Percentiles rank a stretch among this genome's conserved stretches.
These are phyloP conservation scores for Tribolium madens DNA, from an alignment of 1,140 invertebrate genomes.

Conservation along the genomic window DNA sequence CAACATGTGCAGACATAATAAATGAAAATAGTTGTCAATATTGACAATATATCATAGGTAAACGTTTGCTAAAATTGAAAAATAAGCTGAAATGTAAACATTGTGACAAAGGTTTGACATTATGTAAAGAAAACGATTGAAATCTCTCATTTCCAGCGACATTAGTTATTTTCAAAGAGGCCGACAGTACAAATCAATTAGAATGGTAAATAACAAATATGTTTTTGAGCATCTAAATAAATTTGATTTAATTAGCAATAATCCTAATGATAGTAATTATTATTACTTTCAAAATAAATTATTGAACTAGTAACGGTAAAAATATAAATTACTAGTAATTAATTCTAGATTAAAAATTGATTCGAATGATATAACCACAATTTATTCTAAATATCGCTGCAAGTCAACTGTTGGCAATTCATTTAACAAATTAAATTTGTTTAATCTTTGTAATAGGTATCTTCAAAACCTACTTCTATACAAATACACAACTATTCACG, in stretches of 20 bases:
- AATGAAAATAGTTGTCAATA: constrained; percentile 45
- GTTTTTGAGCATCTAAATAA: background rate
- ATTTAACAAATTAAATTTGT: constrained; percentile 34
- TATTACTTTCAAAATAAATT: background rate
- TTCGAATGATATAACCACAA: constrained; percentile 34
- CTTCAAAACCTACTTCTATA: constrained; percentile 44
- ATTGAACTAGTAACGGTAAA: constrained; percentile 15
- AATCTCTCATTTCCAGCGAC: constrained; percentile 19
- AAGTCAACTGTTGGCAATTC: constrained; percentile 7
- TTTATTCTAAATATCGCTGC: constrained; percentile 3
- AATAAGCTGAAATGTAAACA: constrained; percentile 42
- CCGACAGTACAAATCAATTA: constrained; percentile 30
- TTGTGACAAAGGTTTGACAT: constrained; percentile 44
- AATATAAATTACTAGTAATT: constrained; percentile 27
- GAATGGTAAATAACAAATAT: constrained; percentile 25
- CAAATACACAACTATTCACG: constrained; percentile 51
- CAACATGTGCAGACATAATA: constrained; percentile 37
- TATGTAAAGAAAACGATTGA: constrained; percentile 40
- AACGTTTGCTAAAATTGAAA: constrained; percentile 46
- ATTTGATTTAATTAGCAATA: constrained; percentile 32
- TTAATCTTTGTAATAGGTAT: constrained; percentile 28
- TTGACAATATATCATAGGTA: constrained; percentile 44
- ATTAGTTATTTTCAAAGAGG: constrained; percentile 29
- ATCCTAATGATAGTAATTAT: background rate
- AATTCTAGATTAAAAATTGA: constrained; percentile 33